Evolutionary conservation across 2,113 vertebrate genomes (phyloP), one percentile per base, ranked within the genome.

Genomic region (Scophthalmus maximus): DNA sequence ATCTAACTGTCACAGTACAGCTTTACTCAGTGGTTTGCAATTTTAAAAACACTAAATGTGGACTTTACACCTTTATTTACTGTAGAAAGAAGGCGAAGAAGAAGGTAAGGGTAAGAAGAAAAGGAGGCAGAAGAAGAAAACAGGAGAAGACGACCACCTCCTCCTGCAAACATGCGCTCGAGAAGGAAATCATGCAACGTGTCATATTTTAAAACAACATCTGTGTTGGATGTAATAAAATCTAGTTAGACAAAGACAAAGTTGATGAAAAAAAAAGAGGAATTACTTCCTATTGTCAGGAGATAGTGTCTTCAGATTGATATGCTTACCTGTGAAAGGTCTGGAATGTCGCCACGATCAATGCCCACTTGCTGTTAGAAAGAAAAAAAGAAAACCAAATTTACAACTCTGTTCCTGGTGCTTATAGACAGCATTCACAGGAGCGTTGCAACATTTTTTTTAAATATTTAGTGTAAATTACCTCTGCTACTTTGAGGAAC

Each of bases 401-500:
- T 88, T 74, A 87, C 12, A 66, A 22, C 51, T 1, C 3, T 3
- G n/a, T 22, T 6, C 14, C 26, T 15, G 58, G 17, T n/a, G 38
- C 15, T 4, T 14, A 18, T 6, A 20, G 3, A 42, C 44, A n/a
- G 10, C 3, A 18, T 6, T 63, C 4, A 56, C 40, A 38, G 22
- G n/a, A 8, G 34, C 7, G 12, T 26, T n/a, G n/a, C n/a, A n/a
- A n/a, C n/a, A n/a, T n/a, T n/a, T n/a, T n/a, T n/a, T n/a, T n/a
- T n/a, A 51, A 42, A 32, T 7, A 17, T 30, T 12, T 2, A 5
- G 26, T 42, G 8, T 6, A 11, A 34, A 15, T 22, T 87, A 99
- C 97, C 95, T 99, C 97, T 78, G 97, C 97, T 90, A 99, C 97
- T 95, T 99, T 99, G 81, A 99, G 95, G 91, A 99, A 99, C 81